Conservation (phyloP, 2,888 invertebrate species). For the Lasioglossum leucozonium region DNA sequence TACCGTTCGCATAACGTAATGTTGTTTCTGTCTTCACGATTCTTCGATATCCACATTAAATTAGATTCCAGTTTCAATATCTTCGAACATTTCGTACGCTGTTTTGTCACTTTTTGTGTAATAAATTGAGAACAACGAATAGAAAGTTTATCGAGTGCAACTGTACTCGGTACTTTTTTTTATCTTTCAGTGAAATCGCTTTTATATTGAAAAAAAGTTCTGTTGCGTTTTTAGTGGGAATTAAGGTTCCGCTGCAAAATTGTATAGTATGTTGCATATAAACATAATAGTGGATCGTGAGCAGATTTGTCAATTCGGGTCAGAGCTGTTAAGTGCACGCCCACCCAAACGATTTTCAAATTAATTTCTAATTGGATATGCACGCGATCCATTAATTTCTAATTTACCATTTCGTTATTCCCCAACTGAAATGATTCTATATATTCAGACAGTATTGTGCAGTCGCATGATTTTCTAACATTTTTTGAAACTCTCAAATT, state of each 20-base stretch:
- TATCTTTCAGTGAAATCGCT: neutral
- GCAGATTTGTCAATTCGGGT: conserved; percentile 16
- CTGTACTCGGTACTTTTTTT: neutral
- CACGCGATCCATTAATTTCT: neutral
- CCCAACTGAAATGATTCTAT: neutral
- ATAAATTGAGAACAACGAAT: neutral
- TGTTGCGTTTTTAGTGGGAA: neutral
- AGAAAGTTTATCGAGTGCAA: neutral
- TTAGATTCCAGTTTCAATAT: neutral
- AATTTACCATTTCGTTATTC: neutral
- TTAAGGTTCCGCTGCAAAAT: neutral
- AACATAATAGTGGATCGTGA: neutral
- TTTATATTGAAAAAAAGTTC: too few relatives aligned
- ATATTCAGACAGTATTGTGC: neutral
- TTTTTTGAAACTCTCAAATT: too few relatives aligned
- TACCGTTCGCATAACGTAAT: neutral
- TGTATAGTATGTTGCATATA: neutral
- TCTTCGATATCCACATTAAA: neutral
- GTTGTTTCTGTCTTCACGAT: neutral
- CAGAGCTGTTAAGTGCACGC: conserved; percentile 20
- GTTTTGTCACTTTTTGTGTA: neutral
- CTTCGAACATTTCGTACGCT: neutral
- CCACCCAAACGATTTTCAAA: neutral
- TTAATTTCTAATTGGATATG: neutral
- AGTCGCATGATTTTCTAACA: too few relatives aligned